These are phyloP conservation scores for Pissodes strobi DNA, from an alignment of 1,140 invertebrate species.

Conservation along the genomic window DNA sequence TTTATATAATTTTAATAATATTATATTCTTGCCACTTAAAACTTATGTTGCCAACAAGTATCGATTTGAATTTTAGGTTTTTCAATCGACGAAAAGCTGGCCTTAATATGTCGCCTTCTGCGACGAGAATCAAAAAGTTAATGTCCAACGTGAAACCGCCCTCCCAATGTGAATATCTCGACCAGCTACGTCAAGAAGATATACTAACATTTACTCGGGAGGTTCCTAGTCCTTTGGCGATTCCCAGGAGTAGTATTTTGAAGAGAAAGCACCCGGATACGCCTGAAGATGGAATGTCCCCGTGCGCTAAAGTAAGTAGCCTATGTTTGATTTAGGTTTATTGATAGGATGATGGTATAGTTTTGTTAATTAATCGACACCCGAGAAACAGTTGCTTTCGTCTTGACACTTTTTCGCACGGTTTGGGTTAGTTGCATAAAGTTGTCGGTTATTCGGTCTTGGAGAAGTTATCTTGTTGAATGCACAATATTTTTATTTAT, in stretches of 20 bases:
- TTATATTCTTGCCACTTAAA: too few species aligned
- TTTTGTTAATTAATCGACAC: too few species aligned
- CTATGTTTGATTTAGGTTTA: too few species aligned
- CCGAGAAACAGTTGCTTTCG: too few species aligned
- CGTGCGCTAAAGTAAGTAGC: constrained; percentile 63
- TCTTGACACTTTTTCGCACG: too few species aligned
- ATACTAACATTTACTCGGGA: constrained; percentile 62
- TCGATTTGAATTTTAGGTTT: constrained; percentile 63
- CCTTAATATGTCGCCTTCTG: constrained; percentile 29
- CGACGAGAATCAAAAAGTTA: constrained; percentile 32
- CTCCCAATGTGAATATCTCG: constrained; percentile 48
- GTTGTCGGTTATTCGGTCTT: too few species aligned
- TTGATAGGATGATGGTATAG: too few species aligned
- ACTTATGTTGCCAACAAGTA: constrained; percentile 67
- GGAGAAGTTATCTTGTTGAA: too few species aligned
- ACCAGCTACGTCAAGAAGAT: constrained; percentile 50
- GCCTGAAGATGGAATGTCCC: constrained; percentile 60
- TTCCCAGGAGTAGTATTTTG: constrained; percentile 70
- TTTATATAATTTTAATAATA: too few species aligned
- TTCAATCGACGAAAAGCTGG: background rate
- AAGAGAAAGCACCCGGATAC: constrained; percentile 62
- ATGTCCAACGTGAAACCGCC: constrained; percentile 54
- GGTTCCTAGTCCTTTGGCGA: constrained; percentile 65
- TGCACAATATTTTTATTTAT: too few species aligned
- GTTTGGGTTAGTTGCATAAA: too few species aligned